Evolutionary conservation across 2,797 vertebrate genomes (phyloP).

Genomic region (Carduelis carduelis): DNA sequence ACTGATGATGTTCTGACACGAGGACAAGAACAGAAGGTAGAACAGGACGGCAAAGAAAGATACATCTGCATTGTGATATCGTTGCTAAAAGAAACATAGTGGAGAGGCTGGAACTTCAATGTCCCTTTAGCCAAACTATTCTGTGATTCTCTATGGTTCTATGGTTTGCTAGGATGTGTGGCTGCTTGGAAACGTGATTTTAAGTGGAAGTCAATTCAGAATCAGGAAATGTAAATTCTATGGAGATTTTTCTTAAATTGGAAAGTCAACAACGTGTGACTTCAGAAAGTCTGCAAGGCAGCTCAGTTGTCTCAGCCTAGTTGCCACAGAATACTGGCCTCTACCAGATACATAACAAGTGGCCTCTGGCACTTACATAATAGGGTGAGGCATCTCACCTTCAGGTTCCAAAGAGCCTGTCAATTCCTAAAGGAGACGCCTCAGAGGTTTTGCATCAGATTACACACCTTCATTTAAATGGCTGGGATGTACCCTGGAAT

Average conservation of each 20-base stretch:
- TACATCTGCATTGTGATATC: neutral
- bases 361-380: neutral
- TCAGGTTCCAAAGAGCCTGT: neutral
- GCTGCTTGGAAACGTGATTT: neutral
- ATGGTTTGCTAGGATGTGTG: neutral
- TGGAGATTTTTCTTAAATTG: neutral
- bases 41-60: neutral
- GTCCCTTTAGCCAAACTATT: neutral
- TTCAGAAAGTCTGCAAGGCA: neutral
- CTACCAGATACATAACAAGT: too few relatives aligned
- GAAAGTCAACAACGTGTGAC: neutral
- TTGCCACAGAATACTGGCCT: neutral
- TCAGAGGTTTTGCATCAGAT: neutral
- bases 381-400: accelerated
- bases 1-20: neutral
- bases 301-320: neutral
- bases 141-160: neutral
- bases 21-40: neutral
- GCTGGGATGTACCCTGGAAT: neutral
- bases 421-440: neutral
- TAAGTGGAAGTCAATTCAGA: neutral
- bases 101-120: neutral
- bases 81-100: accelerated
- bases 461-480: neutral
- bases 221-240: neutral